Conservation (phyloP, 1,140 invertebrate species). For the Chionoecetes opilio region DNA sequence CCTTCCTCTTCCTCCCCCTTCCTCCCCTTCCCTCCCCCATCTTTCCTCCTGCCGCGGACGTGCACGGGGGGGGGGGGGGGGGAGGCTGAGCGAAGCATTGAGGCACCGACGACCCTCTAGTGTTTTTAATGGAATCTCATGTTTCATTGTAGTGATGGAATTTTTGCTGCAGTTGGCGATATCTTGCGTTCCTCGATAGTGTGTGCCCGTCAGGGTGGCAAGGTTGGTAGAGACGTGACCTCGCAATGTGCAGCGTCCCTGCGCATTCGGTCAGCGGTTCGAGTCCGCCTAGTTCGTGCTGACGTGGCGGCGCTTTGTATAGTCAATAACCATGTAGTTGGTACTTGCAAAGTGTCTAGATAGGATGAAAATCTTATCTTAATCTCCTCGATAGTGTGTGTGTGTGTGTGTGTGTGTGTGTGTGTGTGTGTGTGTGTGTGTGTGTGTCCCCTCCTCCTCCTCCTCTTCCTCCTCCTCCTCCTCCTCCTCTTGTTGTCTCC, state of each 20-base stretch:
- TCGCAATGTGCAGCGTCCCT: too few relatives aligned
- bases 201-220: slow-evolving; percentile 5
- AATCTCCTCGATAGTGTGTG: too few relatives aligned
- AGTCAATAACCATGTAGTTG: too few relatives aligned
- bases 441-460: not conserved
- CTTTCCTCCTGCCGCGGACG: not conserved
- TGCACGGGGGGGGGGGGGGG: not conserved
- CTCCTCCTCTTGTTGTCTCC: not conserved
- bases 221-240: too few relatives aligned
- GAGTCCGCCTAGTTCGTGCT: too few relatives aligned
- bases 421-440: too few relatives aligned
- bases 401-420: too few relatives aligned
- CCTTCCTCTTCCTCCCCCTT: not conserved
- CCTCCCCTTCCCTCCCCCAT: not conserved
- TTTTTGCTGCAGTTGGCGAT: slow-evolving; percentile 28
- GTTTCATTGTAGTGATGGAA: slow-evolving; percentile 57
- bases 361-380: too few relatives aligned
- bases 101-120: not conserved
- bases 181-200: slow-evolving; percentile 25
- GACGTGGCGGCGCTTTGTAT: too few relatives aligned
- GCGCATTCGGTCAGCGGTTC: too few relatives aligned
- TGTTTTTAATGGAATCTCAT: slow-evolving; percentile 58
- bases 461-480: not conserved
- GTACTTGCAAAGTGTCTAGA: too few relatives aligned
- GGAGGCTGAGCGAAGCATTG: not conserved